Evolutionary conservation across 2,797 vertebrate species (phyloP).

Genomic region (Syngnathus acus): DNA sequence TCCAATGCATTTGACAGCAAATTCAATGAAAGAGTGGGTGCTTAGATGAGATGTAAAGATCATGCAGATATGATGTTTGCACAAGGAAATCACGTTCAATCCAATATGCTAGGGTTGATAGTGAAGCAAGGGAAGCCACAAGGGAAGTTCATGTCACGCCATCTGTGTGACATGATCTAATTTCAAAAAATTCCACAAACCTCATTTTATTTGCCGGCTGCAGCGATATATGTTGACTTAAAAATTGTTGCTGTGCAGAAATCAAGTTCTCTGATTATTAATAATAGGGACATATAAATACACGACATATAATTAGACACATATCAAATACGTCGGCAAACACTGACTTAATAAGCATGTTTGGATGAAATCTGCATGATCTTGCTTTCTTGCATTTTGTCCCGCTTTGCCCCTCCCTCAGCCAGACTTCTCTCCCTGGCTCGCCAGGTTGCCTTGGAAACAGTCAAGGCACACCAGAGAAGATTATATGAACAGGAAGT

Average conservation of each 20-base stretch:
- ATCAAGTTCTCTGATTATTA: not conserved
- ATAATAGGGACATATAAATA: not conserved
- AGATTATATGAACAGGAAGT: slow-evolving; percentile 30
- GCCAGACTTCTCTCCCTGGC: slow-evolving; percentile 28
- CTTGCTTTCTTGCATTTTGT: slow-evolving; percentile 20
- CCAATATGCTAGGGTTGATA: not conserved
- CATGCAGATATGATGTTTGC: slow-evolving; percentile 57
- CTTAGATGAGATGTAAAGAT: slow-evolving; percentile 51
- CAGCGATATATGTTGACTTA: not conserved
- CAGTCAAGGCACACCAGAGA: slow-evolving; percentile 60
- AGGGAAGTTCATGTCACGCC: not conserved
- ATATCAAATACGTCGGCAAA: not conserved
- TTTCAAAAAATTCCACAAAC: not conserved
- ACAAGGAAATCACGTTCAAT: slow-evolving; percentile 56
- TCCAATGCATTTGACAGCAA: slow-evolving; percentile 22
- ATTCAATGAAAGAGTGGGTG: slow-evolving; percentile 34
- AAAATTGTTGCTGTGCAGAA: not conserved
- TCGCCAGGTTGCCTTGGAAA: slow-evolving; percentile 71
- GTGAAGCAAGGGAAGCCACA: slow-evolving; percentile 1
- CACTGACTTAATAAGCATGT: not conserved
- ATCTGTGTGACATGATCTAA: not conserved
- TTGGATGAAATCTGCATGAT: not conserved
- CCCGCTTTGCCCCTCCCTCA: slow-evolving; percentile 31
- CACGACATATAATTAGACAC: not conserved
- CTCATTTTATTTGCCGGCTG: not conserved